Evolutionary conservation across 2,888 invertebrate genomes (phyloP), one percentile per base, ranked within the genome.

Genomic region (Rhynchonema sp.): DNA sequence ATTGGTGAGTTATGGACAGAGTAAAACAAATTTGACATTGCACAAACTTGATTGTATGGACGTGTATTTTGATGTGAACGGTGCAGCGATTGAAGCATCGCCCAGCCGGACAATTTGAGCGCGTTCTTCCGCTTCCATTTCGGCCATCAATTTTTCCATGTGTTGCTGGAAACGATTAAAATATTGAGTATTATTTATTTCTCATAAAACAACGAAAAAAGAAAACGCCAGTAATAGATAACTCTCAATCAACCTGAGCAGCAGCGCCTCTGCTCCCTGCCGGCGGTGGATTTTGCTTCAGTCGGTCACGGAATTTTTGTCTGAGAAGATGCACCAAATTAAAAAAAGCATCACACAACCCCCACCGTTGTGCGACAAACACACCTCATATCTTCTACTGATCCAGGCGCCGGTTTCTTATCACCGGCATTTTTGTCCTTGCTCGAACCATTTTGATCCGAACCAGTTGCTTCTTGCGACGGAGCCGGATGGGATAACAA

Each of bases 41-140:
- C 60, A 80, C 85, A 81, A 77, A 91, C 90, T 88, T 76, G 92
- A 91, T 72, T 85, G 82, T 72, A 94, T 89, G 52, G 94, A 94
- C 9, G 94, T 90, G 63, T 89, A 81, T 76, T 90, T 89, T 69
- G 94, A 94, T 0, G 98, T 99, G 73, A 99, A 99, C 0, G 98
- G 98, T 1, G 98, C 94, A 0, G 98, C 98, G 61, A 99, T 96
- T 67, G 91, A 92, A 1, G 98, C 98, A 76, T 99, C 98, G 1
- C 98, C 98, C 59, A 99, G 77, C 73, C 92, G 85, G 0, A 99
- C 94, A 56, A 98, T 80, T 66, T 87, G 85, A 30, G 56, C 56
- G 13, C 29, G 17, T 29, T 56, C 30, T n/a, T 56, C 38, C 17
- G 29, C 38, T 26, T 56, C 56, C 56, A 38, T 13, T n/a, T 38